Percentiles rank a stretch among this genome's conserved stretches.
These are phyloP conservation scores for Cyphomyrmex costatus DNA, from an alignment of 1,140 invertebrate genomes.

Conservation along the genomic window DNA sequence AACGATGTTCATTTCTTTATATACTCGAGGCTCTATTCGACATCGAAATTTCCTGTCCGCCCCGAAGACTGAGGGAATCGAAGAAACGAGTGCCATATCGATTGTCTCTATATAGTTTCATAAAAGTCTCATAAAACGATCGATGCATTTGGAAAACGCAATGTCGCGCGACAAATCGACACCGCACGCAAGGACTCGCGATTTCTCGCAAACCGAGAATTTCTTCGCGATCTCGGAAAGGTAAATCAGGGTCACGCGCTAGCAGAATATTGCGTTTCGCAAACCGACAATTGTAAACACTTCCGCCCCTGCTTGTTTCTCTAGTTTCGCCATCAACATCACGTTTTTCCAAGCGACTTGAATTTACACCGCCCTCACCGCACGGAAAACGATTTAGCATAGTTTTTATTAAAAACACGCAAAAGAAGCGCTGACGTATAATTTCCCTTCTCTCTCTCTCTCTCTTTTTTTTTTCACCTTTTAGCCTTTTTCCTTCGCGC, in stretches of 20 bases:
- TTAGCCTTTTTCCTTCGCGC: no score
- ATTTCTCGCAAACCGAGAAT: background rate
- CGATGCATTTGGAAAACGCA: slow-evolving; percentile 1
- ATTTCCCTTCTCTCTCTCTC: background rate
- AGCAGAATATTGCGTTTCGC: background rate
- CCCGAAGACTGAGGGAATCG: background rate
- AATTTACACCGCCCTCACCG: background rate
- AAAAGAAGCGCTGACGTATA: background rate
- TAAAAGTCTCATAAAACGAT: background rate
- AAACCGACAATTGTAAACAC: background rate
- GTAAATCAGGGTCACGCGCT: background rate
- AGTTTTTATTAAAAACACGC: slow-evolving; percentile 32
- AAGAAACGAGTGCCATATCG: background rate
- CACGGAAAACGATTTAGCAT: slow-evolving; percentile 12
- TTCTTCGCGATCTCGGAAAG: background rate
- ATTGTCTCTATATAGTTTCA: no score
- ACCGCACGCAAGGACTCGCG: background rate
- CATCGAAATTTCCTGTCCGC: background rate
- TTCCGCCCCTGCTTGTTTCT: background rate
- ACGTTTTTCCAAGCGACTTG: background rate
- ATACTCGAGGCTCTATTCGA: background rate
- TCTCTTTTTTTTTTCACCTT: no score
- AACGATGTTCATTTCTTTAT: no score
- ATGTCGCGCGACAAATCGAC: background rate
- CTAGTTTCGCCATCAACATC: background rate